Conservation (phyloP, 2,797 vertebrate genomes). For the Salmo trutta region DNA sequence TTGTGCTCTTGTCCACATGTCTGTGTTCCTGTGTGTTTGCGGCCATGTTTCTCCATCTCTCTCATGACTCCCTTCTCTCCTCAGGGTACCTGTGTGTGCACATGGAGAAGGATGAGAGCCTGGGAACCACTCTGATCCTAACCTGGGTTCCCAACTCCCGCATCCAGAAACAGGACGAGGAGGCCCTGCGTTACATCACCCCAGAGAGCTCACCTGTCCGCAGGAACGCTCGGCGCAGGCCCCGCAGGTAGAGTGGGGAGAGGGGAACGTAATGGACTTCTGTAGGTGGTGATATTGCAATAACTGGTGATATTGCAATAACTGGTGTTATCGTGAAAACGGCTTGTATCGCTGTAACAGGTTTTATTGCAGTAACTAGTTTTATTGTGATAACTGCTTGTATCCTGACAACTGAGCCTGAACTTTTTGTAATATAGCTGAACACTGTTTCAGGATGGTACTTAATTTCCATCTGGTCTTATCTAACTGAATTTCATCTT, state of each 20-base stretch:
- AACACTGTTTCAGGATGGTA: too few species aligned
- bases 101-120: conserved; percentile 92
- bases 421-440: too few species aligned
- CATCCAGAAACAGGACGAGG: conserved; percentile 95
- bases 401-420: too few species aligned
- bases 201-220: conserved; percentile 93
- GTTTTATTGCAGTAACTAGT: too few species aligned
- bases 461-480: too few species aligned
- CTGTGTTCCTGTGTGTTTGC: conserved; percentile 13
- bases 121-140: conserved; percentile 91
- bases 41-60: neutral
- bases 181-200: conserved; percentile 92
- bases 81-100: conserved; percentile 94
- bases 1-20: neutral
- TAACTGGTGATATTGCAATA: neutral
- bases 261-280: neutral
- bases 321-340: too few species aligned
- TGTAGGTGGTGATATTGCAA: neutral
- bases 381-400: too few species aligned
- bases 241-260: conserved; percentile 60
- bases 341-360: too few species aligned
- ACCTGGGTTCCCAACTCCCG: conserved; percentile 97
- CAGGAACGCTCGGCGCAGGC: conserved; percentile 79
- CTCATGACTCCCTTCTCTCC: conserved; percentile 33
- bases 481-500: neutral